phyloP scores from a whole-genome alignment of 2,113 vertebrate genomes.

The Morphnarchus princeps region DNA sequence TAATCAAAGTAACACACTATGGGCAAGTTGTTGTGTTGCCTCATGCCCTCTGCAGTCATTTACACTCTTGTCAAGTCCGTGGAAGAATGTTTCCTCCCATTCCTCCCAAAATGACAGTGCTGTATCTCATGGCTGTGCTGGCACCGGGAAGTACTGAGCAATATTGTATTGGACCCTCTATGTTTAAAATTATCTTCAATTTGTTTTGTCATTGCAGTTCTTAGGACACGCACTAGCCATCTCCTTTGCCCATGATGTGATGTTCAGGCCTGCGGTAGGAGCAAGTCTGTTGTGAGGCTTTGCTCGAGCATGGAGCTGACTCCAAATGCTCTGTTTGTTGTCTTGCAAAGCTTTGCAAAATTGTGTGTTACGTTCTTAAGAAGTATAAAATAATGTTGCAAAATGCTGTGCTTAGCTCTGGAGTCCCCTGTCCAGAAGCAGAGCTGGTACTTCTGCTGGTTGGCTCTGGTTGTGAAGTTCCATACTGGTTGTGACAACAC shows the following conservation, averaged over 20 bases:
- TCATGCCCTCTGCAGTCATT: background rate
- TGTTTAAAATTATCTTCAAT: background rate
- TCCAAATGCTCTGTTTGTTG: background rate
- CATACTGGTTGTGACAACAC: background rate
- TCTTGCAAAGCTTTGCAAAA: background rate
- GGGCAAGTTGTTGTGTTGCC: background rate
- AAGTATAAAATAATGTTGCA: background rate
- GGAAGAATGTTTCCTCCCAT: background rate
- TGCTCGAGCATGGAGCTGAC: background rate
- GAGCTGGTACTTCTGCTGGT: background rate
- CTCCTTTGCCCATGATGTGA: background rate
- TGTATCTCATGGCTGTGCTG: background rate
- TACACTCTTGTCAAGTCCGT: background rate
- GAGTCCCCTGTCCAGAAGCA: background rate
- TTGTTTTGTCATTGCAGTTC: background rate
- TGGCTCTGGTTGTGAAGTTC: background rate
- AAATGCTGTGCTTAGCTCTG: background rate
- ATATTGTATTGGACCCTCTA: background rate
- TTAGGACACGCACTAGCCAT: background rate
- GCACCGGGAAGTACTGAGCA: background rate
- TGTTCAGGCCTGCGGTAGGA: background rate
- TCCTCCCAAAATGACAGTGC: background rate
- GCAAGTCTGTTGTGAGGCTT: background rate
- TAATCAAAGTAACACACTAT: background rate
- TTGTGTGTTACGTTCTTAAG: background rate